These are phyloP conservation scores for Drosophila sp. DNA, from an alignment of 1,140 invertebrate species.

Conservation along the genomic window DNA sequence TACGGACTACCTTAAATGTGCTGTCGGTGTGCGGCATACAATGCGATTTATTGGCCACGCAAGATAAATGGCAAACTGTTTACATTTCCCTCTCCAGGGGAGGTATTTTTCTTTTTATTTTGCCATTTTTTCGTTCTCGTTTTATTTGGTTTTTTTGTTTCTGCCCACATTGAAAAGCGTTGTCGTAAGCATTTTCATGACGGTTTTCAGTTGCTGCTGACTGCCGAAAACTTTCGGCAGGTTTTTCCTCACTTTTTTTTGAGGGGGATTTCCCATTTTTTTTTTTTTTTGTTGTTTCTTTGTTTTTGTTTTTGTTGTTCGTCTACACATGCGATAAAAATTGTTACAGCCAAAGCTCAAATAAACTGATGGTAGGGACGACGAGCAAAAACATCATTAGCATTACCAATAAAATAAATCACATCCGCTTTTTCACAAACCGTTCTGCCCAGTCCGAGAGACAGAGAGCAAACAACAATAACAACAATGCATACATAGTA, in stretches of 20 bases:
- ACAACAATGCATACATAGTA: constrained; percentile 18
- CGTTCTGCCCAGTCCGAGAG: constrained; percentile 62
- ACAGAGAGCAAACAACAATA: constrained; percentile 18
- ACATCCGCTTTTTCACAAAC: constrained; percentile 80
- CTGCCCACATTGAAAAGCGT: constrained; percentile 63
- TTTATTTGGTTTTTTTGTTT: neutral
- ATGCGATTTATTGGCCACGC: constrained; percentile 77
- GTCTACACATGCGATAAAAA: constrained; percentile 81
- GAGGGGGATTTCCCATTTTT: constrained; percentile 13
- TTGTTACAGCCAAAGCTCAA: constrained; percentile 72
- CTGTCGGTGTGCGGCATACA: constrained; percentile 44
- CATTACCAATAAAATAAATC: constrained; percentile 84
- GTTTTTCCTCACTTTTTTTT: constrained; percentile 48
- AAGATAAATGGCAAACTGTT: constrained; percentile 81
- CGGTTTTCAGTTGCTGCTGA: constrained; percentile 57
- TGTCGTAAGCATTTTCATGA: constrained; percentile 76
- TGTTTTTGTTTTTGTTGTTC: constrained; percentile 33
- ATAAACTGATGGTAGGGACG: constrained; percentile 70
- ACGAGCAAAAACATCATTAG: constrained; percentile 81
- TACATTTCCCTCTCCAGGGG: constrained; percentile 66
- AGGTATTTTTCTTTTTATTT: constrained; percentile 29
- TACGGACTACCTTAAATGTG: constrained; percentile 60
- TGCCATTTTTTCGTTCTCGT: constrained; percentile 1
- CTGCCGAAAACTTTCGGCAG: constrained; percentile 77
- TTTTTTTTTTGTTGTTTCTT: constrained; percentile 31